Conservation (phyloP, 2,888 invertebrate genomes). For the Abrostola triplasia region DNA sequence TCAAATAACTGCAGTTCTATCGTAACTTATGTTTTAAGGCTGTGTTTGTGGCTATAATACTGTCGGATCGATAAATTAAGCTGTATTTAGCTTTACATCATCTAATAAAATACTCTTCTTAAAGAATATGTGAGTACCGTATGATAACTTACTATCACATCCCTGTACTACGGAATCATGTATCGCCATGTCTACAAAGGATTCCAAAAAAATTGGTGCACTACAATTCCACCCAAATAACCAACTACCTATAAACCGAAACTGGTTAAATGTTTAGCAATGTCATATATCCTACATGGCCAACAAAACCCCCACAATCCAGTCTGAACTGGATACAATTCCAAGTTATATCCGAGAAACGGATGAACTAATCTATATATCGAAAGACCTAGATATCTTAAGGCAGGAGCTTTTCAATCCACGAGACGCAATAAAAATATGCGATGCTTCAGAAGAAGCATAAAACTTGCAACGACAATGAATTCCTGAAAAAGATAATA, state of each 20-base stretch:
- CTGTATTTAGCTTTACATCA: too few species aligned
- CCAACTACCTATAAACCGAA: neutral
- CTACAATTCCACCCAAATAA: neutral
- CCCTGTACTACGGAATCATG: too few species aligned
- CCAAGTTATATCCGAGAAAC: slow-evolving; percentile 26
- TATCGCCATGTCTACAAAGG: neutral
- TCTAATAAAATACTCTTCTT: too few species aligned
- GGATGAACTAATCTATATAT: slow-evolving; percentile 49
- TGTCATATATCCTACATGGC: neutral
- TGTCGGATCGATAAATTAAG: too few species aligned
- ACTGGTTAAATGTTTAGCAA: neutral
- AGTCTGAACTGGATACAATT: slow-evolving; percentile 25
- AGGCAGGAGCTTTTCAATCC: slow-evolving; percentile 78
- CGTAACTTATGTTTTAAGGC: too few species aligned
- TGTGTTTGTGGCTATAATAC: too few species aligned
- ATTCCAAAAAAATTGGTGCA: neutral
- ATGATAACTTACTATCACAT: too few species aligned
- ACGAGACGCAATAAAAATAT: slow-evolving; percentile 86
- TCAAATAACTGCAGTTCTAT: too few species aligned
- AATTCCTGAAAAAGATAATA: slow-evolving; percentile 87
- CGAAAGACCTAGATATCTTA: slow-evolving; percentile 59
- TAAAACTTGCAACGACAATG: slow-evolving; percentile 87
- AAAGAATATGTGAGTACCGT: too few species aligned
- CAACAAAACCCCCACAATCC: slow-evolving; percentile 6
- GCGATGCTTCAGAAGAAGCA: slow-evolving; percentile 79